A percentile compares a stretch with the other conserved stretches of the same genome.
These are phyloP conservation scores for Drosophila pachea DNA, from an alignment of 1,140 invertebrate species.

Conservation along the genomic window DNA sequence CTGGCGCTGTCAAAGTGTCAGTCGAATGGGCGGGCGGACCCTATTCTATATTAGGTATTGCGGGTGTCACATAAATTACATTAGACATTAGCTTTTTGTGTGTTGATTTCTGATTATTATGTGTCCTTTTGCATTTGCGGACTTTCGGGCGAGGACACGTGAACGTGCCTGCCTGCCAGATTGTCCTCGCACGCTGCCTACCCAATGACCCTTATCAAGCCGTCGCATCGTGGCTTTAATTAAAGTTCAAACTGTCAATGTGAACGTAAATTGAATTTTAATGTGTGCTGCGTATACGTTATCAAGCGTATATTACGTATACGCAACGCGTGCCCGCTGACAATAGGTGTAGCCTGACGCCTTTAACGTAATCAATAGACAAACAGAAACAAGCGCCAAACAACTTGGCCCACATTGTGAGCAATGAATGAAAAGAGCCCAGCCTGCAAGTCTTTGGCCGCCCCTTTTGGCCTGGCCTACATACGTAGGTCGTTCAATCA, in stretches of 20 bases:
- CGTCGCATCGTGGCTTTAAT: conserved; percentile 47
- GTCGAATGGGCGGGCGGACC: conserved; percentile 4
- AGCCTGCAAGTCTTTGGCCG: neutral
- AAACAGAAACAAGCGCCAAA: conserved; percentile 51
- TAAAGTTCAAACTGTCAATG: conserved; percentile 69
- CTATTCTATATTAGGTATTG: conserved; percentile 31
- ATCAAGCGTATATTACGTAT: conserved; percentile 10
- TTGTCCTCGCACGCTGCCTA: conserved; percentile 46
- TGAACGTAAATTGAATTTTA: conserved; percentile 70
- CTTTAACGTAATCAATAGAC: conserved; percentile 67
- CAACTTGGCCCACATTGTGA: conserved; percentile 63
- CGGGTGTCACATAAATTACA: conserved; percentile 39
- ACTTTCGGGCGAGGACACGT: conserved; percentile 28
- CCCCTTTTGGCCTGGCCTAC: conserved; percentile 51
- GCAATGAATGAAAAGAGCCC: conserved; percentile 13
- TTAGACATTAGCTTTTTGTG: conserved; percentile 38
- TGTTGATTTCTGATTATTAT: conserved; percentile 55
- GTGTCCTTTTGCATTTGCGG: conserved; percentile 11
- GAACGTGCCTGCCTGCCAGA: conserved; percentile 48
- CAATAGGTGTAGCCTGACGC: neutral
- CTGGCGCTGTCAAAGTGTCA: conserved; percentile 39
- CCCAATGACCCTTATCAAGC: conserved; percentile 68
- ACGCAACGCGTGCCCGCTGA: neutral
- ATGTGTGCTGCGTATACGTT: conserved; percentile 57
- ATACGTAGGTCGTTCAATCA: conserved; percentile 52